A percentile compares a stretch with the other conserved stretches of the same genome.
phyloP scores from a whole-genome alignment of 2,113 vertebrate species.

The Sinocyclocheilus grahami region DNA sequence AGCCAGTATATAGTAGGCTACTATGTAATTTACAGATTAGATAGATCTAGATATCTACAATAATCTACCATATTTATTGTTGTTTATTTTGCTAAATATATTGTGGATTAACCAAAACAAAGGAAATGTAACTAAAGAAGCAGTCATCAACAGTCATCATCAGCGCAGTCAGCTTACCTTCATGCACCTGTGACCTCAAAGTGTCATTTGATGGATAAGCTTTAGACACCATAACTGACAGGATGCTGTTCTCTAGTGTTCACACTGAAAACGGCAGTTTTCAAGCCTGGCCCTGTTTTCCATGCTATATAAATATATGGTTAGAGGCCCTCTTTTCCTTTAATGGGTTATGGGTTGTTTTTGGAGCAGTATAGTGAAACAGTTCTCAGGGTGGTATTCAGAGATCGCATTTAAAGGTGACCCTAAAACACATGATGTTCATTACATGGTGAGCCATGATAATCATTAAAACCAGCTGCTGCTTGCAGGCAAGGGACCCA shows the following conservation, averaged over 20 bases:
- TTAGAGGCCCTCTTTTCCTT: background rate
- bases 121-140: background rate
- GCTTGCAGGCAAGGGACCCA: background rate
- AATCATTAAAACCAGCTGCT: slow-evolving; percentile 40
- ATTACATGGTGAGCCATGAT: slow-evolving; percentile 31
- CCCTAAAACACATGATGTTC: slow-evolving; percentile 28
- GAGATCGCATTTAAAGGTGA: slow-evolving; percentile 19
- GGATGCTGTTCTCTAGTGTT: slow-evolving; percentile 67
- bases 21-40: no score
- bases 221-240: slow-evolving; percentile 37
- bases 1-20: no score
- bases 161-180: background rate
- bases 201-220: background rate
- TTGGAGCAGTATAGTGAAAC: background rate
- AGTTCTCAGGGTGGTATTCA: background rate
- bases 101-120: background rate
- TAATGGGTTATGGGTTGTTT: background rate
- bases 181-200: background rate
- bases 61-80: no score
- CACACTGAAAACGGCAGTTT: background rate
- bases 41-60: no score
- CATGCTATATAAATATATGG: background rate
- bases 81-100: background rate
- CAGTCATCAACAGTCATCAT: background rate
- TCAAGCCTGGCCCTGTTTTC: background rate